phyloP scores from a whole-genome alignment of 2,113 vertebrate species.

The Cephalopterus ornatus region DNA sequence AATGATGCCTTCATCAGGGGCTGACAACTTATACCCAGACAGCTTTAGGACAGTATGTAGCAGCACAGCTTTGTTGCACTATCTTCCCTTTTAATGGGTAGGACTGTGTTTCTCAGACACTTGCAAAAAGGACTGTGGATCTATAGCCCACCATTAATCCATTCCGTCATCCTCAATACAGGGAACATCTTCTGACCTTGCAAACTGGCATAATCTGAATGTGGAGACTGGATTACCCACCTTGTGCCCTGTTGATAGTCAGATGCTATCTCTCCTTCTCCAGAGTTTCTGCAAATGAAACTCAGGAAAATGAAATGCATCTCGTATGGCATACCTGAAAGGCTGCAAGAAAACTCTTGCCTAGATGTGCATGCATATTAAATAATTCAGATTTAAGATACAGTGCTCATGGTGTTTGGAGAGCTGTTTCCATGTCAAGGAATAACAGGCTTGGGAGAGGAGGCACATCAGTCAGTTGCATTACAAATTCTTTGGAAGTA shows the following conservation, averaged over 20 bases:
- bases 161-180: background rate
- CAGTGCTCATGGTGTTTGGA: background rate
- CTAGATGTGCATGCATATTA: background rate
- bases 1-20: background rate
- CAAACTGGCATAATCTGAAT: background rate
- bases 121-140: background rate
- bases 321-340: background rate
- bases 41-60: background rate
- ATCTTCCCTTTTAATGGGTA: background rate
- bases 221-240: background rate
- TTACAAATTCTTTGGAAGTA: background rate
- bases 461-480: background rate
- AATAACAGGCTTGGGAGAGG: background rate
- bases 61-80: background rate
- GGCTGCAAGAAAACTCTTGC: background rate
- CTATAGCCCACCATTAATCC: background rate
- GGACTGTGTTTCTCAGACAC: background rate
- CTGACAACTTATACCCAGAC: background rate
- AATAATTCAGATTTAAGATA: background rate
- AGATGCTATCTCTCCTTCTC: background rate
- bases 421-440: background rate
- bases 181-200: background rate
- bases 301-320: background rate
- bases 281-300: background rate
- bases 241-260: background rate